A percentile compares a stretch with the other conserved stretches of the same genome.
Conservation (phyloP, 2,113 vertebrate genomes). For the Bufo gargarizans region DNA sequence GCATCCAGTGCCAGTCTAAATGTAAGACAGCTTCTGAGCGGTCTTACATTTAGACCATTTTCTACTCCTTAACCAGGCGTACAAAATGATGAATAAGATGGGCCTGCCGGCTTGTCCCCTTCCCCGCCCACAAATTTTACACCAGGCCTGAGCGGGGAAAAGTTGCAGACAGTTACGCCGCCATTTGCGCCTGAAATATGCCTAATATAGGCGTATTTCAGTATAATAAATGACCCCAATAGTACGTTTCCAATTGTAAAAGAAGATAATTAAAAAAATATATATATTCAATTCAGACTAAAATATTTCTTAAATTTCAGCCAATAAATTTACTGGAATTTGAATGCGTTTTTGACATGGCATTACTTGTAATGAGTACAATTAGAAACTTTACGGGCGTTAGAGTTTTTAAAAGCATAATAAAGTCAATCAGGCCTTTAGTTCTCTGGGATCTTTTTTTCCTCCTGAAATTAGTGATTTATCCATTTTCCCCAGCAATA, state of each 20-base stretch:
- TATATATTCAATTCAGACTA: neutral
- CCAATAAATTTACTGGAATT: neutral
- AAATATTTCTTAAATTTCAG: conserved; percentile 16
- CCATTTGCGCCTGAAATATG: too few relatives aligned
- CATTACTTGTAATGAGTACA: neutral
- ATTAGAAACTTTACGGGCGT: neutral
- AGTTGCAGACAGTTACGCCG: too few relatives aligned
- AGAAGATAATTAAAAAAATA: neutral
- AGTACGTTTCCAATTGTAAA: neutral
- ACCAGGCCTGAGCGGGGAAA: too few relatives aligned
- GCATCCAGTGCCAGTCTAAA: too few relatives aligned
- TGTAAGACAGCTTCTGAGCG: too few relatives aligned
- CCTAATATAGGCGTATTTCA: too few relatives aligned
- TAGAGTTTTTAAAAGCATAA: neutral
- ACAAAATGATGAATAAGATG: too few relatives aligned
- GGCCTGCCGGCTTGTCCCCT: too few relatives aligned
- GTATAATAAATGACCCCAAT: too few relatives aligned
- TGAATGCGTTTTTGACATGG: neutral
- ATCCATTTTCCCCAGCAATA: neutral
- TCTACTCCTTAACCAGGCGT: too few relatives aligned
- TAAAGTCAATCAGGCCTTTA: neutral
- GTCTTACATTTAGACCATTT: too few relatives aligned
- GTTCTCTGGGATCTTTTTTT: neutral
- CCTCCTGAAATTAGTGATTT: neutral
- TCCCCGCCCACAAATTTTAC: too few relatives aligned